Evolutionary conservation across 2,797 vertebrate genomes (phyloP).

Genomic region (Astyanax mexicanus): DNA sequence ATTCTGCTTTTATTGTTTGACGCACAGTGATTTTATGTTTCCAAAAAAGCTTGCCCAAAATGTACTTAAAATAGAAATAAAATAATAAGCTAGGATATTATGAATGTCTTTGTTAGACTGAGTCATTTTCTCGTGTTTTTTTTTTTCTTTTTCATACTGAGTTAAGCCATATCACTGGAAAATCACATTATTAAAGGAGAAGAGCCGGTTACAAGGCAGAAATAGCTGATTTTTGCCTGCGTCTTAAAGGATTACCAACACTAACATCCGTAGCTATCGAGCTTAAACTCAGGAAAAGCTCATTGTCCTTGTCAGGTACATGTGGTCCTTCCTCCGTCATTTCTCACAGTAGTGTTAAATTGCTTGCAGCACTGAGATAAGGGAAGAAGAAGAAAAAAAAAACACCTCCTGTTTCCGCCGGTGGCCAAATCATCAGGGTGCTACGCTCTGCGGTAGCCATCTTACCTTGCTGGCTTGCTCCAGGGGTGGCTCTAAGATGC

Average conservation of each 20-base stretch:
- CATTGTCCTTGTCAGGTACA: conserved; percentile 49
- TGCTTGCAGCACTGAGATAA: conserved; percentile 64
- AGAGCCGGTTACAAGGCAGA: background rate
- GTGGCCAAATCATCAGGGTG: conserved; percentile 65
- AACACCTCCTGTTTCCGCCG: conserved; percentile 61
- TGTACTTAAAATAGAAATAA: too few species aligned
- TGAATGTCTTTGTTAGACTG: too few species aligned
- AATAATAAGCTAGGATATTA: too few species aligned
- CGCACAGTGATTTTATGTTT: too few species aligned
- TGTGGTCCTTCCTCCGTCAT: conserved; percentile 52
- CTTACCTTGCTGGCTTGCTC: conserved; percentile 60
- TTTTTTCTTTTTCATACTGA: too few species aligned
- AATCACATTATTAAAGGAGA: background rate
- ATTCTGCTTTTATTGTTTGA: background rate
- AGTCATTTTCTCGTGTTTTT: too few species aligned
- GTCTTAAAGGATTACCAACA: background rate
- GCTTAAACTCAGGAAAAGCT: conserved; percentile 40
- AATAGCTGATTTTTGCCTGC: background rate
- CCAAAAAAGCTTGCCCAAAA: too few species aligned
- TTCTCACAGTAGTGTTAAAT: conserved; percentile 61
- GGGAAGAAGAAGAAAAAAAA: conserved; percentile 39
- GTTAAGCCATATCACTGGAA: background rate
- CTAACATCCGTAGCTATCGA: conserved; percentile 21
- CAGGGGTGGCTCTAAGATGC: conserved; percentile 61
- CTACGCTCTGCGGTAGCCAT: conserved; percentile 60